Conservation (phyloP, 2,888 invertebrate species). For the Barypeithes pellucidus region DNA sequence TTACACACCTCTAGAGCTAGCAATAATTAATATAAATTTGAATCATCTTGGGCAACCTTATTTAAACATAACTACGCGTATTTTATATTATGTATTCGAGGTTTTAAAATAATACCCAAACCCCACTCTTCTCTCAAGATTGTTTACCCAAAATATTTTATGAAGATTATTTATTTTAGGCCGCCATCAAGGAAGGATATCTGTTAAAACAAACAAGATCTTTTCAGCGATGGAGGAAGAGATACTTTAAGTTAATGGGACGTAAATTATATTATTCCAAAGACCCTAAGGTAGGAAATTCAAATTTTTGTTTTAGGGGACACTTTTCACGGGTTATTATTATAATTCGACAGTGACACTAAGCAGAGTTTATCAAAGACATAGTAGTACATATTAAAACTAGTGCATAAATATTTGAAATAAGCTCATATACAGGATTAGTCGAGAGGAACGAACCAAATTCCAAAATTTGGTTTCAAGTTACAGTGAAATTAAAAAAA, state of each 20-base stretch:
- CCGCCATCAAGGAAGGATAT: conserved; percentile 84
- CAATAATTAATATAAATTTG: no score
- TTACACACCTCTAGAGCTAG: no score
- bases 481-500: no score
- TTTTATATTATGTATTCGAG: no score
- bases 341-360: neutral
- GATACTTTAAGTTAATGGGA: conserved; percentile 88
- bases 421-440: no score
- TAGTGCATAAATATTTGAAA: no score
- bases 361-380: neutral
- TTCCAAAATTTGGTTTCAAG: no score
- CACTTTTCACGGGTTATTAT: neutral
- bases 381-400: neutral
- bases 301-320: neutral
- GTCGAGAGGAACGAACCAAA: no score
- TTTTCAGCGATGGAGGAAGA: conserved; percentile 89
- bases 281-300: conserved; percentile 82
- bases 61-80: no score
- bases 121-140: neutral
- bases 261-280: conserved; percentile 90
- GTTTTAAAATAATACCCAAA: neutral
- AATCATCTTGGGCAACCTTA: no score
- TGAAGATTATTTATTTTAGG: conserved; percentile 65
- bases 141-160: neutral
- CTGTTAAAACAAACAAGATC: conserved; percentile 90